A percentile compares a stretch with the other conserved stretches of the same genome.
These are phyloP conservation scores for Manacus vitellinus DNA, from an alignment of 2,113 vertebrate species.

Conservation along the genomic window DNA sequence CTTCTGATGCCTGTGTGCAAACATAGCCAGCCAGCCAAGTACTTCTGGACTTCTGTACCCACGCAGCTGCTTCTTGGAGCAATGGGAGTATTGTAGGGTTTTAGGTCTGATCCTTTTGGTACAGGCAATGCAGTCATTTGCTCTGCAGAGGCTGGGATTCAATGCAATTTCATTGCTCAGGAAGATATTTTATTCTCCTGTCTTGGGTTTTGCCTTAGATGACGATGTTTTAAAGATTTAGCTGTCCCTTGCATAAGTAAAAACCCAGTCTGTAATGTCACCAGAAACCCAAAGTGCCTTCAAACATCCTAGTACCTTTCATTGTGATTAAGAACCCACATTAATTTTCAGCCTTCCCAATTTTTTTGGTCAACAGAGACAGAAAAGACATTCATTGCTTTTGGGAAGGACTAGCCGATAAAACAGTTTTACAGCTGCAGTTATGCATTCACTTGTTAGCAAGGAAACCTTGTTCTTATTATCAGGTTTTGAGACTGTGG, in stretches of 20 bases:
- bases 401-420: neutral
- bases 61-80: neutral
- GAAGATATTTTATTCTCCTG: neutral
- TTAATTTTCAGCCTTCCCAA: neutral
- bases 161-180: neutral
- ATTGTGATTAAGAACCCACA: neutral
- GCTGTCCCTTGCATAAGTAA: neutral
- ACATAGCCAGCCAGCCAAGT: neutral
- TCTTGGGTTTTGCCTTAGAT: neutral
- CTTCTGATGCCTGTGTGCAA: neutral
- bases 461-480: neutral
- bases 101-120: neutral
- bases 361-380: neutral
- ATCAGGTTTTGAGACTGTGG: neutral
- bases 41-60: neutral
- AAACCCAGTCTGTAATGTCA: neutral
- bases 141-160: neutral
- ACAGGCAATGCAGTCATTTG: neutral
- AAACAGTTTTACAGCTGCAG: neutral
- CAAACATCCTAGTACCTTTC: neutral
- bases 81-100: accelerated
- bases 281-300: neutral
- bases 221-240: neutral
- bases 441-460: neutral
- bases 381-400: neutral